phyloP scores from a whole-genome alignment of 2,888 invertebrate species.

The Octonoba sinensis region DNA sequence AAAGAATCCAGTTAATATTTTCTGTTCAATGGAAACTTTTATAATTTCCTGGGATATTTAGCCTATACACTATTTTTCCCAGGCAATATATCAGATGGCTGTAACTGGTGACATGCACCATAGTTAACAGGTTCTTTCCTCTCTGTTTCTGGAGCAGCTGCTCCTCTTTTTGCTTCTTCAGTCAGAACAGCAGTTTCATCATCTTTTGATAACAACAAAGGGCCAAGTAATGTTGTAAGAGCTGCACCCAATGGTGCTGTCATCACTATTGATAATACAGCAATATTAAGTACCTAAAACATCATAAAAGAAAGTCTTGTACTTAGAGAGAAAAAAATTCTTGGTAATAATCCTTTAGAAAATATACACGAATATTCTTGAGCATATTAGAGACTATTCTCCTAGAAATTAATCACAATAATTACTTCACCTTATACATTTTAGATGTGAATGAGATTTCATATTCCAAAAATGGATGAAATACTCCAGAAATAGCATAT shows the following conservation, averaged over 20 bases:
- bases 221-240: slow-evolving; percentile 15
- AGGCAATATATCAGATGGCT: slow-evolving; percentile 10
- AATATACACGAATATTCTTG: no score
- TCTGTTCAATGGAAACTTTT: no score
- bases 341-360: no score
- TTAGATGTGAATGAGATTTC: no score
- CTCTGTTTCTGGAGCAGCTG: not conserved
- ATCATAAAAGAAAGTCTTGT: no score
- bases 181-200: not conserved
- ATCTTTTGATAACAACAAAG: slow-evolving; percentile 27
- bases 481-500: no score
- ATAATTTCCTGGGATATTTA: no score
- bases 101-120: slow-evolving; percentile 9
- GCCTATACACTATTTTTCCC: not conserved
- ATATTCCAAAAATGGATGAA: no score
- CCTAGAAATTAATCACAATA: not conserved
- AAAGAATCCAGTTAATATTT: no score
- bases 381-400: no score
- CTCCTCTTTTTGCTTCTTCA: not conserved
- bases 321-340: slow-evolving; percentile 71
- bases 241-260: slow-evolving; percentile 78
- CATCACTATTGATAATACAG: slow-evolving; percentile 85
- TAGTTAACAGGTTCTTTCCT: not conserved
- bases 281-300: slow-evolving; percentile 79
- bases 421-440: no score